A percentile compares a stretch with the other conserved stretches of the same genome.
These are phyloP conservation scores for Aelia acuminata DNA, from an alignment of 2,888 invertebrate species.

Conservation along the genomic window DNA sequence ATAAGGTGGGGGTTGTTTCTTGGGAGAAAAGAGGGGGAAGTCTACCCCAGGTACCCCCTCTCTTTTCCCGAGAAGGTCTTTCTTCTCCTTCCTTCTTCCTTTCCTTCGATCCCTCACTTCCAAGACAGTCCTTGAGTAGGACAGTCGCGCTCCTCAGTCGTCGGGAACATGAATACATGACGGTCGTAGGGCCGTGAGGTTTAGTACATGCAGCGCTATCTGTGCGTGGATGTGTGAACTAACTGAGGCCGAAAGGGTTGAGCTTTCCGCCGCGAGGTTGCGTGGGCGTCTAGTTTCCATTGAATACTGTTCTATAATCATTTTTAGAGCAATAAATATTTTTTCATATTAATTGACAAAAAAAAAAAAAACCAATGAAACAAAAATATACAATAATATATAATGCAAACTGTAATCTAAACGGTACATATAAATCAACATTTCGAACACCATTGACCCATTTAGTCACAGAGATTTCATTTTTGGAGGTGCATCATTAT, in stretches of 20 bases:
- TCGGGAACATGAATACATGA: not conserved
- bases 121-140: not conserved
- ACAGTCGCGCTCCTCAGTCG: no score
- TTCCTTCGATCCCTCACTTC: conserved; percentile 2
- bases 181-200: not conserved
- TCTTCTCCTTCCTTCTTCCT: conserved; percentile 11
- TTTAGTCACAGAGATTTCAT: no score
- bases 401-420: no score
- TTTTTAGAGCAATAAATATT: not conserved
- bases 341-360: no score
- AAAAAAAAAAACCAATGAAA: no score
- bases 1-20: not conserved
- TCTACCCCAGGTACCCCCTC: conserved; percentile 4
- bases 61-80: conserved; percentile 12
- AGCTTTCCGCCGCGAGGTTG: not conserved
- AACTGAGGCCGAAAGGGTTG: conserved; percentile 53
- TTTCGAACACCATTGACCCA: no score
- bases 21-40: conserved; percentile 37
- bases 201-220: conserved; percentile 15
- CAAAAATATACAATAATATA: no score
- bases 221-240: conserved; percentile 19
- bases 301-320: not conserved
- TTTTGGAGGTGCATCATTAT: no score
- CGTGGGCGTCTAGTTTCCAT: not conserved
- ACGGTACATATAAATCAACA: no score